Percentiles rank a stretch among this genome's conserved stretches.
Conservation (phyloP, 1,140 invertebrate genomes). For the Hyles vespertilio region DNA sequence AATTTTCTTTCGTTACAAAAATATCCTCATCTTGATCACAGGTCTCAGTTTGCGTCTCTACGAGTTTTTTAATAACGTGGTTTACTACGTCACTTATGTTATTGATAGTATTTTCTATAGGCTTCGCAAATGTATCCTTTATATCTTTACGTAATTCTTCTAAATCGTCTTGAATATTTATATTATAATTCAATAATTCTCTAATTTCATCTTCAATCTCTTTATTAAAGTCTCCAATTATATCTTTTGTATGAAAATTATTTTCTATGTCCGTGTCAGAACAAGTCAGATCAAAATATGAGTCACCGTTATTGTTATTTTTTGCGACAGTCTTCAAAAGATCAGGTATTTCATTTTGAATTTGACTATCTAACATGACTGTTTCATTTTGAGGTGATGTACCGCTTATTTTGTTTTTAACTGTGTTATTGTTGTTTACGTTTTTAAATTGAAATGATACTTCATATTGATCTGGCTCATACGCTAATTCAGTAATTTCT, state of each 20-base stretch:
- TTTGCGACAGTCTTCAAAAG: conserved; percentile 53
- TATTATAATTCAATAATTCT: conserved; percentile 63
- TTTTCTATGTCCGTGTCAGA: conserved; percentile 64
- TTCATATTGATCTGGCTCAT: conserved; percentile 33
- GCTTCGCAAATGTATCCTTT: conserved; percentile 67
- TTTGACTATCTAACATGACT: conserved; percentile 26
- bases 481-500: conserved; percentile 43
- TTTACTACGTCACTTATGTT: conserved; percentile 74
- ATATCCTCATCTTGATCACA: conserved; percentile 26
- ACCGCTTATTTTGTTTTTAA: conserved; percentile 20
- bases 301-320: conserved; percentile 51
- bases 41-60: conserved; percentile 48
- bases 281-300: conserved; percentile 42
- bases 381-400: conserved; percentile 17
- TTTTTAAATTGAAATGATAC: conserved; percentile 23
- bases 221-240: conserved; percentile 76
- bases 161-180: conserved; percentile 70
- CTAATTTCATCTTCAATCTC: conserved; percentile 76
- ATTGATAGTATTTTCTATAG: conserved; percentile 69
- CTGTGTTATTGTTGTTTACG: conserved; percentile 41
- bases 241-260: conserved; percentile 66
- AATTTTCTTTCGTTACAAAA: conserved; percentile 8
- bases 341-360: conserved; percentile 56
- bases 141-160: conserved; percentile 71
- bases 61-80: conserved; percentile 69